Base-by-base conservation (phyloP, 2,113 vertebrate species). In the Oryzias javanicus region DNA sequence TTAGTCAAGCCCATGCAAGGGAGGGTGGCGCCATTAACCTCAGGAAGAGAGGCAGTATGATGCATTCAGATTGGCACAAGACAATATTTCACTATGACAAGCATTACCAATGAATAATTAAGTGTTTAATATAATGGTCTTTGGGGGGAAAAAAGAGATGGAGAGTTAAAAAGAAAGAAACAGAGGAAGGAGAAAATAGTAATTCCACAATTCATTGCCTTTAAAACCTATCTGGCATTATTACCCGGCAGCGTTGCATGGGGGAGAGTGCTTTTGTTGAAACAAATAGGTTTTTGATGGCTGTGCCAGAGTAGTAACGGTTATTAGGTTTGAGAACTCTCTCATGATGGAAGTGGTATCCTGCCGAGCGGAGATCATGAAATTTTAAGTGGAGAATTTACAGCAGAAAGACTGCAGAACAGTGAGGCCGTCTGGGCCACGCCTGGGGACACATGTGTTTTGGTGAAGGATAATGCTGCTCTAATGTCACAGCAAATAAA, bases 51-150 rank as follows among this genome's bases (percentile, higher is more conserved):
- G 91, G 89, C 84, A 85, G 76, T 85, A 90, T 88, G 86, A 90
- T 90, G 87, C 91, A 93, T 91, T 93, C 93, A 89, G 91, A 93
- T 91, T 92, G 86, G 87, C 91, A 84, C 49, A 83, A 86, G 85
- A 88, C 89, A 90, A 94, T 96, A 92, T 94, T 94, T 96, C 94
- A 94, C 89, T 76, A 87, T 91, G 94, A 93, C 94, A 95, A 79
- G 88, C 92, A 91, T 93, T 94, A 92, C 90, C 90, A 89, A 96
- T 96, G 93, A 97, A 97, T 98, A 98, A 98, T 96, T 97, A 96
- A 96, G 89, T 90, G 90, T 93, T 94, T 94, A 91, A 98, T 95
- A 96, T 93, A 94, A 94, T 89, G 89, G 90, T 93, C 91, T 91
- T 79, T 89, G 82, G 78, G 85, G 76, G 79, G 71, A 64, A 55